phyloP scores from a whole-genome alignment of 2,888 invertebrate genomes.

The Subacronicta megacephala region DNA sequence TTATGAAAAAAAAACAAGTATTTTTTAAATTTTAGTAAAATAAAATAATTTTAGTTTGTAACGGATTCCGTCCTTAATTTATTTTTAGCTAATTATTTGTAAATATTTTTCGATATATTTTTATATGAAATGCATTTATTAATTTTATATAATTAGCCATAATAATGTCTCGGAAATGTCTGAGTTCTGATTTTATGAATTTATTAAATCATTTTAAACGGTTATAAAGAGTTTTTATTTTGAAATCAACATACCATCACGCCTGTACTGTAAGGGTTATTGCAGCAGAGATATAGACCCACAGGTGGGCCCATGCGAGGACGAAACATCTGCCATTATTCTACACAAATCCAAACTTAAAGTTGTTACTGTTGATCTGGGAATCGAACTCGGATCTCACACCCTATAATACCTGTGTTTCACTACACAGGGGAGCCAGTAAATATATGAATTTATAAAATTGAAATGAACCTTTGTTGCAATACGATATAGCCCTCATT shows the following conservation, averaged over 20 bases:
- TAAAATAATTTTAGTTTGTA: slow-evolving; percentile 38
- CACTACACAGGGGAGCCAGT: no score
- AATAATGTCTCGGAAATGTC: slow-evolving; percentile 53
- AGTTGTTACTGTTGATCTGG: no score
- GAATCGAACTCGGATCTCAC: no score
- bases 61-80: slow-evolving; percentile 65
- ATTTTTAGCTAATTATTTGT: slow-evolving; percentile 67
- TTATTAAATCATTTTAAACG: slow-evolving; percentile 60
- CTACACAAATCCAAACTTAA: no score
- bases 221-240: slow-evolving; percentile 30
- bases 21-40: slow-evolving; percentile 29
- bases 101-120: slow-evolving; percentile 62
- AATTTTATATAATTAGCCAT: slow-evolving; percentile 78
- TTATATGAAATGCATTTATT: slow-evolving; percentile 76
- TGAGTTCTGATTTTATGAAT: slow-evolving; percentile 59
- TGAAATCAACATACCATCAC: background rate
- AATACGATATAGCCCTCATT: no score
- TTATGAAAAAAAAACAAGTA: slow-evolving; percentile 21
- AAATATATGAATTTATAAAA: no score
- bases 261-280: no score
- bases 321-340: no score
- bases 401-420: no score
- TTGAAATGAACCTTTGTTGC: no score
- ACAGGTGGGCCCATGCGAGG: no score
- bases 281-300: no score